Evolutionary conservation across 2,113 vertebrate species (phyloP).

Genomic region (Cyprinus carpio): DNA sequence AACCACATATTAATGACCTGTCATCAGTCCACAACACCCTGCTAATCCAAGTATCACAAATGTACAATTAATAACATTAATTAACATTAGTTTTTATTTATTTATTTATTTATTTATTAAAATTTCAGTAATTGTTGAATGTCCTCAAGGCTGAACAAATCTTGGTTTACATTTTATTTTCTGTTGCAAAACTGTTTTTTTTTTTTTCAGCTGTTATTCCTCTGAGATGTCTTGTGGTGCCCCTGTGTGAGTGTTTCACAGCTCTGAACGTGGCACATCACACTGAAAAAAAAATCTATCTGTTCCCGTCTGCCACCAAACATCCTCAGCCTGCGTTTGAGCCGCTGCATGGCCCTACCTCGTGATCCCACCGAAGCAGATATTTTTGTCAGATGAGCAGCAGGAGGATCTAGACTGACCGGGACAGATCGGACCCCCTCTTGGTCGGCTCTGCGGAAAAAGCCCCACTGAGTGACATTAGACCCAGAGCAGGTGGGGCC

Average conservation of each 20-base stretch:
- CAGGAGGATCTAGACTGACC: slow-evolving; percentile 52
- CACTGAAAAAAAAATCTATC: not conserved
- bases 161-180: slow-evolving; percentile 26
- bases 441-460: slow-evolving; percentile 51
- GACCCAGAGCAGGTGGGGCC: slow-evolving; percentile 53
- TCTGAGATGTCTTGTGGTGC: not conserved
- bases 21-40: too few species aligned
- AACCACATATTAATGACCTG: too few species aligned
- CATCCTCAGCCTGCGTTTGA: slow-evolving; percentile 18
- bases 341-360: slow-evolving; percentile 55
- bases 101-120: too few species aligned
- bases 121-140: too few species aligned
- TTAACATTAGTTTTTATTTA: too few species aligned
- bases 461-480: slow-evolving; percentile 60
- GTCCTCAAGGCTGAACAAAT: not conserved
- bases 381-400: slow-evolving; percentile 62
- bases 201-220: not conserved
- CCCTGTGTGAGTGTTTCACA: not conserved
- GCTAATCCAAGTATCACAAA: too few species aligned
- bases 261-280: slow-evolving; percentile 1
- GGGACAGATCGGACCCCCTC: slow-evolving; percentile 52
- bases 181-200: slow-evolving; percentile 65
- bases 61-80: not conserved
- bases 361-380: slow-evolving; percentile 52
- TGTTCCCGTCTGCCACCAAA: slow-evolving; percentile 26